These are phyloP conservation scores for Xanthia icteritia DNA, from an alignment of 2,888 invertebrate genomes.

Conservation along the genomic window DNA sequence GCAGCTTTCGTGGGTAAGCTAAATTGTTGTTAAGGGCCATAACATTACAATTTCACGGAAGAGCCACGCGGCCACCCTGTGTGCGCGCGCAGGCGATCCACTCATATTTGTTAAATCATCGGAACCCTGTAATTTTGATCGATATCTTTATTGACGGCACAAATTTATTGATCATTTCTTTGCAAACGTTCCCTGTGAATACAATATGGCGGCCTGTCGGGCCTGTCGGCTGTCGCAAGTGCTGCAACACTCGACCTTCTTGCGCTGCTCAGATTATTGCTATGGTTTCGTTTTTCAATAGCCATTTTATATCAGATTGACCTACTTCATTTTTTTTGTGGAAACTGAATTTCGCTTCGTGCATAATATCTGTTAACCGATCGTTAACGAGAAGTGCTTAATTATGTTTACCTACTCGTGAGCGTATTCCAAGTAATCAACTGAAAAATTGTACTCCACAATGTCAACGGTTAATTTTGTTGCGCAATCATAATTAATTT, in stretches of 20 bases:
- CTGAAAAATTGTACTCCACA: constrained; percentile 55
- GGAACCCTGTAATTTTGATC: constrained; percentile 90
- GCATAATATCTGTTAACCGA: constrained; percentile 72
- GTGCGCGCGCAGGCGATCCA: constrained; percentile 82
- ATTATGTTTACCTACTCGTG: constrained; percentile 61
- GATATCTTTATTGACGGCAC: constrained; percentile 89
- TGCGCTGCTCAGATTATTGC: constrained; percentile 84
- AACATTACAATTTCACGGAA: constrained; percentile 88
- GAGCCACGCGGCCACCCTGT: constrained; percentile 85
- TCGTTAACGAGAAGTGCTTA: constrained; percentile 62
- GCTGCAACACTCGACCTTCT: constrained; percentile 81
- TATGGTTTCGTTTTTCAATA: constrained; percentile 89
- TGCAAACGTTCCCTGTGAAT: constrained; percentile 85
- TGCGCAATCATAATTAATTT: constrained; percentile 59
- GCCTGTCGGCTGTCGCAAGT: constrained; percentile 82
- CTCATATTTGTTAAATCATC: constrained; percentile 90
- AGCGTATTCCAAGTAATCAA: constrained; percentile 59
- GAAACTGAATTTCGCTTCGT: constrained; percentile 84
- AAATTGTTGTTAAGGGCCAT: constrained; percentile 86
- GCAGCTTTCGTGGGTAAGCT: constrained; percentile 81
- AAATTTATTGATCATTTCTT: constrained; percentile 90
- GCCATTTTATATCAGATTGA: constrained; percentile 87
- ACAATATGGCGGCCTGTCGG: constrained; percentile 82
- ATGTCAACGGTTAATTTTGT: constrained; percentile 56
- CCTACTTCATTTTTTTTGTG: constrained; percentile 85